Evolutionary conservation across 92 coral and sea anemone species (phyloP), one percentile per base, ranked within the genome.

Genomic region (Zoanthus solanderi): DNA sequence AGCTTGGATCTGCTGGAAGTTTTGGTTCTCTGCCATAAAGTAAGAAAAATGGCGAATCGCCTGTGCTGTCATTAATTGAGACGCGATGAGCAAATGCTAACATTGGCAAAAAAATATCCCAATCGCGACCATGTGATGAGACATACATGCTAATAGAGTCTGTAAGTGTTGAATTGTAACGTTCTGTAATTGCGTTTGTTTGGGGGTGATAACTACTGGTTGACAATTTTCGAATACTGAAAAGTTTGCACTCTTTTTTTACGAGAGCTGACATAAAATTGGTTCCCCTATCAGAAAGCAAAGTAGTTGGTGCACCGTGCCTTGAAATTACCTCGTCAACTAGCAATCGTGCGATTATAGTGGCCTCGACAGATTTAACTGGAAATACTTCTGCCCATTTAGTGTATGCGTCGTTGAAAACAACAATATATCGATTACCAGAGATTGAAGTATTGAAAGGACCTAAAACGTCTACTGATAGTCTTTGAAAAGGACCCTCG

Each of bases 381-480:
- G 95, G 72, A 30, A 94, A 94, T 17, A 83, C 92, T 71, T 94
- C 98, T 7, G 90, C 90, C 98, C 98, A 94, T 16, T 80, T 80
- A 0, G 95, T 87, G 3, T 89, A 80, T 29, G 88, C 89, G 80
- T 93, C 98, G 2, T 78, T 83, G 50, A 94, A 89, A 31, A 87
- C 89, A 2, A 90, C 87, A 48, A 92, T 90, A 78, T 85, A 94
- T 54, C 88, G 84, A 72, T 90, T 88, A 0, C 98, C 98, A 18
- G 88, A 54, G 14, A 37, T 44, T 7, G 95, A 87, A 47, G 78
- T 89, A 2, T 92, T 90, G 28, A 88, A 88, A 0, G 98, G 95
- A 9, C 98, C 94, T 32, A 92, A 17, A 63, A 56, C 65, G 61
- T 78, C 83, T 13, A 78, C 83, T 23, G 83, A 54, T 56, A 78